Evolutionary conservation across 1,140 invertebrate genomes (phyloP).

Genomic region (Aphelenchoides fujianensis): DNA sequence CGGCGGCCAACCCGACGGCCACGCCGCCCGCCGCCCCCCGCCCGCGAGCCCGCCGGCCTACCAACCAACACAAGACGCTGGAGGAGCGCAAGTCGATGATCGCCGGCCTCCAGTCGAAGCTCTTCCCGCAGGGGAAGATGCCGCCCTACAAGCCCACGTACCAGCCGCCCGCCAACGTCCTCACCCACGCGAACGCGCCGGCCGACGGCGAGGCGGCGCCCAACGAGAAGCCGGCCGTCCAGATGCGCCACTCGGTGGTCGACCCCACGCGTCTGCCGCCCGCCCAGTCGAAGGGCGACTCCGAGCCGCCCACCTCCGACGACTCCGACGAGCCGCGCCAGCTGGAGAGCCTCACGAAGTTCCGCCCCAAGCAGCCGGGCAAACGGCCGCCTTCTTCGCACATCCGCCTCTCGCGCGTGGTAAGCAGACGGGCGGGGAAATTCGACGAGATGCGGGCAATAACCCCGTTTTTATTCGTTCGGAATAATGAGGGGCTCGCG

Average conservation of each 20-base stretch:
- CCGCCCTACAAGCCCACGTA: slow-evolving; percentile 28
- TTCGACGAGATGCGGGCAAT: not conserved
- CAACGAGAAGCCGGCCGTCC: slow-evolving; percentile 2
- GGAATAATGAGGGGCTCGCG: not conserved
- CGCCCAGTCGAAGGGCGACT: slow-evolving; percentile 16
- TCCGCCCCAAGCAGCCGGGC: slow-evolving; percentile 32
- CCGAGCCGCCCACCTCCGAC: slow-evolving; percentile 4
- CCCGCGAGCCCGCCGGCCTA: not conserved
- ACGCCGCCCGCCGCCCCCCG: slow-evolving; percentile 8
- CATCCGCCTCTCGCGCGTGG: slow-evolving; percentile 1
- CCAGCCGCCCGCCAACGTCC: not conserved
- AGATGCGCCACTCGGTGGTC: slow-evolving; percentile 17
- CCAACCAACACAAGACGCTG: slow-evolving; percentile 10
- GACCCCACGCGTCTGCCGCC: slow-evolving; percentile 1
- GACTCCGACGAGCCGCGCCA: not conserved
- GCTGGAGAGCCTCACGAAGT: slow-evolving; percentile 32
- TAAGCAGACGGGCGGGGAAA: not conserved
- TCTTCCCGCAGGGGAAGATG: slow-evolving; percentile 33
- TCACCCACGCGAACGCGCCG: not conserved
- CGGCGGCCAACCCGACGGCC: not conserved
- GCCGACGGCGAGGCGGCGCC: not conserved
- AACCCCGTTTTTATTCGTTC: too few species aligned
- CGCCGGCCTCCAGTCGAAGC: slow-evolving; percentile 38
- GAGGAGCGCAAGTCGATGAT: slow-evolving; percentile 47
- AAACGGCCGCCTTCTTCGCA: slow-evolving; percentile 42